These are phyloP conservation scores for Trachelipus rathkii DNA, from an alignment of 1,140 invertebrate species.

Conservation along the genomic window DNA sequence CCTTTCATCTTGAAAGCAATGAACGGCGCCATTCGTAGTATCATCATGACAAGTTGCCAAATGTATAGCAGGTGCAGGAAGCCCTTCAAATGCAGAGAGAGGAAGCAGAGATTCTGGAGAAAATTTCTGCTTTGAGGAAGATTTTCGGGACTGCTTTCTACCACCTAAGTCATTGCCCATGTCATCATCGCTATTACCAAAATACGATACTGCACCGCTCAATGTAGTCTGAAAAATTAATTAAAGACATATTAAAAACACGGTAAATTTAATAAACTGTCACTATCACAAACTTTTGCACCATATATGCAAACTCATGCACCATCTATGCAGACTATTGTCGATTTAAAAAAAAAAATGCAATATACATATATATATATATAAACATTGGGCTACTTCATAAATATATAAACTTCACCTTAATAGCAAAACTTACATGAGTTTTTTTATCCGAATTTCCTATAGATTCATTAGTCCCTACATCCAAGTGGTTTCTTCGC, in stretches of 20 bases:
- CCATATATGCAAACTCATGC: too few relatives aligned
- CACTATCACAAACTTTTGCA: too few relatives aligned
- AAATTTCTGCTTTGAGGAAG: neutral
- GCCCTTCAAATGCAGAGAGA: slow-evolving; percentile 38
- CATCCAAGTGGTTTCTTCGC: neutral
- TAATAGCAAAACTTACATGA: too few relatives aligned
- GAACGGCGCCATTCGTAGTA: slow-evolving; percentile 78
- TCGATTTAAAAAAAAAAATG: too few relatives aligned
- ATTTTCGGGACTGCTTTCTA: neutral
- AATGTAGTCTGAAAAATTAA: slow-evolving; percentile 1
- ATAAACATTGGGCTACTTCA: too few relatives aligned
- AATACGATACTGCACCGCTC: neutral
- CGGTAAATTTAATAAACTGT: too few relatives aligned
- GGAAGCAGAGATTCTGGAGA: slow-evolving; percentile 28
- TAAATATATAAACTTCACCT: too few relatives aligned
- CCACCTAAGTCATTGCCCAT: neutral
- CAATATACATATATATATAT: too few relatives aligned
- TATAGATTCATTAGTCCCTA: too few relatives aligned
- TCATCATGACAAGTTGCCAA: slow-evolving; percentile 80
- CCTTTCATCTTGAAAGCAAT: slow-evolving; percentile 66
- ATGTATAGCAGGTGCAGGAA: slow-evolving; percentile 57
- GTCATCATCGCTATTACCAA: neutral
- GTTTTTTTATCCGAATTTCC: too few relatives aligned
- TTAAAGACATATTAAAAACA: neutral
- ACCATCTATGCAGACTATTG: too few relatives aligned